A percentile compares a stretch with the other conserved stretches of the same genome.
These are phyloP conservation scores for Ptychodera flava DNA, from an alignment of 35 echinoderm and acorn worm genomes.

Conservation along the genomic window DNA sequence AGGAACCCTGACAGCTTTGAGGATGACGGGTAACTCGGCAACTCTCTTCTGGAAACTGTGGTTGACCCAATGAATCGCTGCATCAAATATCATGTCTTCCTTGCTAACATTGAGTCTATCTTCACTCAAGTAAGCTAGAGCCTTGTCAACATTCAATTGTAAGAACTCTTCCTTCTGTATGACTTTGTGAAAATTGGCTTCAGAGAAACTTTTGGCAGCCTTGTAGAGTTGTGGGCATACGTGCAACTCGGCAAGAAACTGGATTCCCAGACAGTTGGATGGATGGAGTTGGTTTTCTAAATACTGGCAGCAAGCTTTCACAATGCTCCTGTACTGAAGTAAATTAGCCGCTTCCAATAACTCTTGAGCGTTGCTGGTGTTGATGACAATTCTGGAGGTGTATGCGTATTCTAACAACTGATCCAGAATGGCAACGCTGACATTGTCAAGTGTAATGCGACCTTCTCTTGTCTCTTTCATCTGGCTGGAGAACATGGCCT, in stretches of 20 bases:
- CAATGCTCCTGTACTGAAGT: constrained; percentile 49
- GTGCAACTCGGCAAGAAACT: constrained; percentile 38
- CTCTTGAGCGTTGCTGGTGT: constrained; percentile 49
- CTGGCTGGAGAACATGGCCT: constrained; percentile 64
- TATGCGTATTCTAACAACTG: constrained; percentile 61
- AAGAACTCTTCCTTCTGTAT: constrained; percentile 49
- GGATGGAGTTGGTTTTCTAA: constrained; percentile 53
- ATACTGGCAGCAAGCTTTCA: constrained; percentile 58
- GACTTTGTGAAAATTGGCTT: constrained; percentile 36
- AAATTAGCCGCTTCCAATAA: constrained; percentile 43
- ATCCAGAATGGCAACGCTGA: constrained; percentile 28
- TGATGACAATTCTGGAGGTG: constrained; percentile 48
- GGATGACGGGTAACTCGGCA: constrained; percentile 9
- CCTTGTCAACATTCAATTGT: constrained; percentile 22
- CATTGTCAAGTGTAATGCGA: constrained; percentile 27
- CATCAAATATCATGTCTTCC: constrained; percentile 42
- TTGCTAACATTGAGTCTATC: constrained; percentile 45
- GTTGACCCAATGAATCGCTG: constrained; percentile 32
- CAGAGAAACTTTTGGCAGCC: constrained; percentile 22
- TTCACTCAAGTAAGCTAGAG: constrained; percentile 42
- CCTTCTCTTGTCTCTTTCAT: constrained; percentile 54
- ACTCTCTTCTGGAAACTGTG: constrained; percentile 18
- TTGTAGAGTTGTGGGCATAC: constrained; percentile 23
- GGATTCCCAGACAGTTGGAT: constrained; percentile 62
- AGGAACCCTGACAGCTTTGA: constrained; percentile 36